These are phyloP conservation scores for Leptopterna dolabrata DNA, from an alignment of 2,888 invertebrate species.

Conservation along the genomic window DNA sequence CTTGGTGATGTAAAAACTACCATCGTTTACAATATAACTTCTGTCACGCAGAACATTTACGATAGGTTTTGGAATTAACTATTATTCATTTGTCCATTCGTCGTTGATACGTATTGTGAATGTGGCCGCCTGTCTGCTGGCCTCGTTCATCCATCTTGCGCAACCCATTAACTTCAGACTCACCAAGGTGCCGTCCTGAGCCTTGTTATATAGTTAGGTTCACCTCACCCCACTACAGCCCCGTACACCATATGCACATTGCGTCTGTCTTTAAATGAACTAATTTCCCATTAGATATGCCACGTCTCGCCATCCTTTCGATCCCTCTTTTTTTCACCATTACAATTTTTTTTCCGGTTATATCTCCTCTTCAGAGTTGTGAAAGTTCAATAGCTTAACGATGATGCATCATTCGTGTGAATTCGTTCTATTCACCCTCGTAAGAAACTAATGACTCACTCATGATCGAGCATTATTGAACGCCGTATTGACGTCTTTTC, in stretches of 20 bases:
- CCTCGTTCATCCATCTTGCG: conserved; percentile 29
- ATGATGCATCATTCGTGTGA: conserved; percentile 40
- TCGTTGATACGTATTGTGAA: neutral
- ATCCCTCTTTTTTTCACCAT: neutral
- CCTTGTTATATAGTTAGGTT: neutral
- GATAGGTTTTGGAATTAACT: neutral
- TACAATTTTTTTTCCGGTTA: neutral
- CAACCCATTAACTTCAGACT: conserved; percentile 22
- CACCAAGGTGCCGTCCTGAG: neutral
- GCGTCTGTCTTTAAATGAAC: conserved; percentile 14
- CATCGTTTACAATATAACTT: no score
- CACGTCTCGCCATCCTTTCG: neutral
- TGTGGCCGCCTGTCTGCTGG: neutral
- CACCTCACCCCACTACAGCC: neutral
- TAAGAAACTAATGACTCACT: conserved; percentile 47
- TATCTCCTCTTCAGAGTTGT: neutral
- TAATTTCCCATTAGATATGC: conserved; percentile 7
- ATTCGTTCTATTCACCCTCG: conserved; percentile 12
- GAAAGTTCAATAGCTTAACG: conserved; percentile 14
- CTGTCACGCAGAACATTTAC: neutral
- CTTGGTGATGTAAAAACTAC: no score
- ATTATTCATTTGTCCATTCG: neutral
- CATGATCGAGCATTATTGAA: conserved; percentile 37
- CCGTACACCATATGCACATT: neutral
- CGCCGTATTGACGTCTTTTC: conserved; percentile 20